Conservation (phyloP, 2,113 vertebrate species). For the Ondatra zibethicus region DNA sequence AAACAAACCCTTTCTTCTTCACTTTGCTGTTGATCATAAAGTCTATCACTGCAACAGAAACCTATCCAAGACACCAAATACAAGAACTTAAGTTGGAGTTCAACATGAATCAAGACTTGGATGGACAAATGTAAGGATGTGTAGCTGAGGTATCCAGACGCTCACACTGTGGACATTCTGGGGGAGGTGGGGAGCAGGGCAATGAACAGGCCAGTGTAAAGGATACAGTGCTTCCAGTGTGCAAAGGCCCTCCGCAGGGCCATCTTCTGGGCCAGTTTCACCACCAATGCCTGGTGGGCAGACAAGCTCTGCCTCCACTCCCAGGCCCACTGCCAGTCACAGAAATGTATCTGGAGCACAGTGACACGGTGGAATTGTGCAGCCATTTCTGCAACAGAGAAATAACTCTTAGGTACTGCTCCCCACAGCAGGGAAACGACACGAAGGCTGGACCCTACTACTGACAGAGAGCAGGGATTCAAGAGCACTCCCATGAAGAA, state of each 20-base stretch:
- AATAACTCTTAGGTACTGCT: neutral
- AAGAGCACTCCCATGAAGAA: neutral
- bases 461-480: neutral
- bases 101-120: neutral
- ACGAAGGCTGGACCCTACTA: neutral
- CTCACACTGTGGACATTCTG: neutral
- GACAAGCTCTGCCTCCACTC: conserved; percentile 77
- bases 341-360: conserved; percentile 83
- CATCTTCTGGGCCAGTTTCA: conserved; percentile 79
- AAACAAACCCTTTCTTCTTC: neutral
- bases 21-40: neutral
- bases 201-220: neutral
- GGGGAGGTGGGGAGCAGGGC: neutral
- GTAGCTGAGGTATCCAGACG: neutral
- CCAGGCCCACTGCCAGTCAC: conserved; percentile 85
- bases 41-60: neutral
- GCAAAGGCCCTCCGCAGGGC: conserved; percentile 82
- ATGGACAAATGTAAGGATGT: neutral
- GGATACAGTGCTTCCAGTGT: conserved; percentile 94
- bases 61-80: neutral
- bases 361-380: conserved; percentile 69
- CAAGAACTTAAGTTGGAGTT: conserved; percentile 7
- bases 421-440: neutral
- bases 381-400: conserved; percentile 82
- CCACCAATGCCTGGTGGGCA: conserved; percentile 68